Evolutionary conservation across 92 coral and sea anemone species (phyloP).

Genomic region (Parazoanthus swiftii): DNA sequence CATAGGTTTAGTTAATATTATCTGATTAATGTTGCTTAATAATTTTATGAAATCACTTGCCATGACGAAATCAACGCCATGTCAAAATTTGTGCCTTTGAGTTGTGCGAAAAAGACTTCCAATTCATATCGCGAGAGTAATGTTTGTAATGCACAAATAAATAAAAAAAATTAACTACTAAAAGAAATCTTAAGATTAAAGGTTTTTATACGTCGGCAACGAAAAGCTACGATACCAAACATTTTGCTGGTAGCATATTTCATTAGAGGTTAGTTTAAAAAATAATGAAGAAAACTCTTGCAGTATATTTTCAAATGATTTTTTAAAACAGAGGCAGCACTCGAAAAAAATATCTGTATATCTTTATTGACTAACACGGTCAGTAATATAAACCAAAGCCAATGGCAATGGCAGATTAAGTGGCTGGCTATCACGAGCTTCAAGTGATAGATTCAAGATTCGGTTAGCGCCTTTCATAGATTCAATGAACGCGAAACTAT

Average conservation of each 20-base stretch:
- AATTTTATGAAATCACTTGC: constrained; percentile 1
- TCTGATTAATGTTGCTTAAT: not conserved
- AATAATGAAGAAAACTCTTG: not conserved
- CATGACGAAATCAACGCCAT: not conserved
- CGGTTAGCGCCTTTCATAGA: not conserved
- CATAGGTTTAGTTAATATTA: constrained; percentile 13
- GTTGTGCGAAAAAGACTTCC: not conserved
- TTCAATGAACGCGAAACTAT: constrained; percentile 12
- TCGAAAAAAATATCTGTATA: not conserved
- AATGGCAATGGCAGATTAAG: not conserved
- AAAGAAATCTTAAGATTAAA: not conserved
- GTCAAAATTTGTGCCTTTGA: not conserved
- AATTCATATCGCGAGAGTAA: not conserved
- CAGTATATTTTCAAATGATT: not conserved
- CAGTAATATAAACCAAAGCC: not conserved
- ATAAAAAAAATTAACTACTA: not conserved
- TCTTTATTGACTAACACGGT: constrained; percentile 1
- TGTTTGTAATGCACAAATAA: too few species aligned
- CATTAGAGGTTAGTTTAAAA: not conserved
- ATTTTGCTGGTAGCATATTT: not conserved
- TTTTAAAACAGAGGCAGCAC: not conserved
- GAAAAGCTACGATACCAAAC: not conserved
- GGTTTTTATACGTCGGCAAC: not conserved
- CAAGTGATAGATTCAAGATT: not conserved
- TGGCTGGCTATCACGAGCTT: not conserved